Evolutionary conservation across 2,113 vertebrate species (phyloP).

Genomic region (Camelus dromedarius): DNA sequence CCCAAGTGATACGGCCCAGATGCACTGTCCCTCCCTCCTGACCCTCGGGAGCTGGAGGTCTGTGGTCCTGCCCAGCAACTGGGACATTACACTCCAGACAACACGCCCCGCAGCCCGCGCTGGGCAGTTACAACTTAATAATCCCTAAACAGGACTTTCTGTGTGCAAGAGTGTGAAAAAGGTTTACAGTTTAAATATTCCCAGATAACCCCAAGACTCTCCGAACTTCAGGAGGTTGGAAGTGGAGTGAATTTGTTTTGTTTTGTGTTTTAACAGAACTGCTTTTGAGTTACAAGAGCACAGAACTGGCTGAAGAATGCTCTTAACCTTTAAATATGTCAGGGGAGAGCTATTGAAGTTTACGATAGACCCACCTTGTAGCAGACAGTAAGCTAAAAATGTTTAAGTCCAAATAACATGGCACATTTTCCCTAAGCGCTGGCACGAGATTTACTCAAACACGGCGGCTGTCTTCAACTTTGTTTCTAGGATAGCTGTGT

Average conservation of each 20-base stretch:
- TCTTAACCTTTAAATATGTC: conserved; percentile 57
- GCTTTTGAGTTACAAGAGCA: neutral
- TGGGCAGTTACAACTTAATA: accelerated
- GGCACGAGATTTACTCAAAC: neutral
- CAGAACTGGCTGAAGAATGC: neutral
- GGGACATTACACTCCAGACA: accelerated
- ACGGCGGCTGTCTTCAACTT: accelerated
- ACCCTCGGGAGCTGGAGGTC: neutral
- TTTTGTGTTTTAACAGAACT: neutral
- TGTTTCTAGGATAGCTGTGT: neutral
- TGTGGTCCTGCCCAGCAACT: neutral
- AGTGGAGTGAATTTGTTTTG: neutral
- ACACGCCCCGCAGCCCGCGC: accelerated
- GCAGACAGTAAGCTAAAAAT: conserved; percentile 51
- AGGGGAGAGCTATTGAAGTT: conserved; percentile 44
- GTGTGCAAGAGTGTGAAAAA: too few relatives aligned
- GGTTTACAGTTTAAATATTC: neutral
- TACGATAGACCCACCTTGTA: conserved; percentile 51
- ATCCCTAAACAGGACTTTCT: accelerated
- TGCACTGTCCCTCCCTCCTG: accelerated
- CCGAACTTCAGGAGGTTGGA: neutral
- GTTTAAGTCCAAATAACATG: conserved; percentile 41
- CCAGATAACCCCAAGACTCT: neutral
- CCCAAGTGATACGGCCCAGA: neutral
- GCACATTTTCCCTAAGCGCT: neutral